Evolutionary conservation across 2,113 vertebrate genomes (phyloP).

Genomic region (Pygoscelis antarcticus): DNA sequence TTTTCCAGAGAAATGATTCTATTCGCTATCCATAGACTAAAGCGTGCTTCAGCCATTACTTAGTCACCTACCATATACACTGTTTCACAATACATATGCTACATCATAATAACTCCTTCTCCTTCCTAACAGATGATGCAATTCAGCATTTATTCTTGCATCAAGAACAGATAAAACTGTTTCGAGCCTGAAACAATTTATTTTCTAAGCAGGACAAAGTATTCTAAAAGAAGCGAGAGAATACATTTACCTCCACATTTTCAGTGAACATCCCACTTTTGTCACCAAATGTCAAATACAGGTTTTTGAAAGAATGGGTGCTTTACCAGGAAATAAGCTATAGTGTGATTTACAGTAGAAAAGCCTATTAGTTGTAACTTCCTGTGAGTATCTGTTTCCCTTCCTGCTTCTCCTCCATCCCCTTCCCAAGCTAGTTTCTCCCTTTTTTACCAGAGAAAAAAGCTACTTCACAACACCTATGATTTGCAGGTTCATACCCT

Average conservation of each 20-base stretch:
- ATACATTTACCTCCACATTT: conserved; percentile 31
- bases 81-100: background rate
- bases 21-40: background rate
- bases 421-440: background rate
- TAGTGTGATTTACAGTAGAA: background rate
- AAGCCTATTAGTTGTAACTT: conserved; percentile 4
- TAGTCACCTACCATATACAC: background rate
- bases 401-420: background rate
- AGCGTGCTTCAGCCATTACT: background rate
- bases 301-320: background rate
- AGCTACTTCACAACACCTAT: background rate
- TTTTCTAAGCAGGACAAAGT: background rate
- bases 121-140: background rate
- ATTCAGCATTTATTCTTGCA: background rate
- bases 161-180: background rate
- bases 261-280: background rate
- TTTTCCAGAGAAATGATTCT: background rate
- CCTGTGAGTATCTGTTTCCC: conserved; percentile 19
- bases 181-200: background rate
- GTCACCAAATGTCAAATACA: background rate
- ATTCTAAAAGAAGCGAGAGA: background rate
- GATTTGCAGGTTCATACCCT: background rate
- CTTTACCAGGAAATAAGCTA: conserved; percentile 26
- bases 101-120: background rate
- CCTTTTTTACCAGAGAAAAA: background rate